phyloP scores from a whole-genome alignment of 2,888 invertebrate genomes.

The Spodoptera exigua region DNA sequence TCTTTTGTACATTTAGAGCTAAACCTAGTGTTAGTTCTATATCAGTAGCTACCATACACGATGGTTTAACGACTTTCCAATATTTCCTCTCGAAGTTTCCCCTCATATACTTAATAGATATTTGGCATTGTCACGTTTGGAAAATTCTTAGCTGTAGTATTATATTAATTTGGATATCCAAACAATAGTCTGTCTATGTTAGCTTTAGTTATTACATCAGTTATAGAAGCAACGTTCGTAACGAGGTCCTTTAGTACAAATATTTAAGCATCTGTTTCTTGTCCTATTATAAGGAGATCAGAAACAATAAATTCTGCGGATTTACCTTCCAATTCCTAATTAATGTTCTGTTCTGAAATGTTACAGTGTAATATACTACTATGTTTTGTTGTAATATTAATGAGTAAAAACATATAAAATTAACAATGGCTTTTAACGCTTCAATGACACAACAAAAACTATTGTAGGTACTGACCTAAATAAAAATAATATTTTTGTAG shows the following conservation, averaged over 20 bases:
- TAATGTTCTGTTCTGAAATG: too few relatives aligned
- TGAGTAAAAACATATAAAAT: slow-evolving; percentile 4
- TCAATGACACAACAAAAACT: slow-evolving; percentile 19
- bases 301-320: too few relatives aligned
- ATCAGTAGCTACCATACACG: background rate
- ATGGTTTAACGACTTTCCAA: background rate
- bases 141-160: background rate
- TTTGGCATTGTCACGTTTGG: background rate
- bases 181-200: background rate
- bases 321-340: too few relatives aligned
- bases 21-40: slow-evolving; percentile 2
- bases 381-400: background rate
- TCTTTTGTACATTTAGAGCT: slow-evolving; percentile 15
- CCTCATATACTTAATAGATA: slow-evolving; percentile 5
- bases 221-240: background rate
- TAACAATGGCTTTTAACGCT: slow-evolving; percentile 27
- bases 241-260: slow-evolving; percentile 3
- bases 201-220: background rate
- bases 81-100: background rate
- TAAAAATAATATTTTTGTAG: background rate
- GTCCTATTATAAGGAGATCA: background rate
- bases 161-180: background rate
- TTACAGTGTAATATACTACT: too few relatives aligned
- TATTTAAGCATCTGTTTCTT: slow-evolving; percentile 16
- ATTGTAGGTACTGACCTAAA: slow-evolving; percentile 10